Base-by-base conservation (phyloP, 2,888 invertebrate genomes). In the Mythimna vitellina region DNA sequence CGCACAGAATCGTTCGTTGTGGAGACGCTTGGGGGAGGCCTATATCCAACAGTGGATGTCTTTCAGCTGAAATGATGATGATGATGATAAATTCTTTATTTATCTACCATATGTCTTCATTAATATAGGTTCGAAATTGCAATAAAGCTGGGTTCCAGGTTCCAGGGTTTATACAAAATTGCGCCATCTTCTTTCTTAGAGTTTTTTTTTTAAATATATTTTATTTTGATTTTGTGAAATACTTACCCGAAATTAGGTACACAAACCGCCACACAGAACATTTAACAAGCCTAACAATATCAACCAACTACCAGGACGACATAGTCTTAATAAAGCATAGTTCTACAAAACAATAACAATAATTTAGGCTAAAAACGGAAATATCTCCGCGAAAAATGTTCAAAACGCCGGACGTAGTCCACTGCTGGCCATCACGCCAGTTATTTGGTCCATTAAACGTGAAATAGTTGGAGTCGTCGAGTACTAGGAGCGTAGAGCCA, bases 361-460 rank as follows among this genome's bases (percentile, higher is more conserved):
- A 94, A 92, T 91, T 94, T 87, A 87, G 86, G 86, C 90, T 79
- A 91, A 89, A 93, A 92, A 90, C 91, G 91, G 91, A 93, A 92
- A 92, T 92, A 89, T 92, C 88, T 87, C 89, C 86, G 89, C 89
- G 92, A 94, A 93, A 93, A 94, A 94, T 92, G 90, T 90, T 89
- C 89, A 91, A 92, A 92, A 89, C 87, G 87, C 87, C 89, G 91
- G 92, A 91, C 91, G 86, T 90, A 89, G 92, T 70, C 87, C 84
- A 85, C 91, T 88, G 87, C 80, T 86, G 88, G 90, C 91, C 90
- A 93, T 93, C 93, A 90, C 87, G 90, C 88, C 92, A 92, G 93
- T 93, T 94, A 93, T 92, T 92, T 92, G 95, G 93, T 89, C 95
- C 94, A 95, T 95, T 95, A 92, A 95, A 95, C 94, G 90, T 95